phyloP scores from a whole-genome alignment of 1,140 invertebrate species.

The Holcopasites calliopsidis region DNA sequence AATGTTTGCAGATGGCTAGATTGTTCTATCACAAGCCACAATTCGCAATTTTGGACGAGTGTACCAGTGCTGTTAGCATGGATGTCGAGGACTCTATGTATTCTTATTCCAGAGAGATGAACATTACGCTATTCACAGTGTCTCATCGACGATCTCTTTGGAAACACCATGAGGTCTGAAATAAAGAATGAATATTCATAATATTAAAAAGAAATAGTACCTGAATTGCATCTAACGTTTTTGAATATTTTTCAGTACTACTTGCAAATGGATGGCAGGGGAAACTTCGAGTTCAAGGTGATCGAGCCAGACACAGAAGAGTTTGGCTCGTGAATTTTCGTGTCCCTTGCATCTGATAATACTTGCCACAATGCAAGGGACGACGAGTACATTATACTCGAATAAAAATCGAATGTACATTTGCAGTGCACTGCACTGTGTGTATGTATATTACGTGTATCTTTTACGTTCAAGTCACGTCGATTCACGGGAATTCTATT shows the following conservation, averaged over 20 bases:
- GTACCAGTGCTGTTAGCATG: conserved; percentile 98
- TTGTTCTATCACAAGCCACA: conserved; percentile 98
- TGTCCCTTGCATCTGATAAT: conserved; percentile 49
- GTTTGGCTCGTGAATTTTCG: conserved; percentile 91
- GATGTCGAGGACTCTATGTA: conserved; percentile 99
- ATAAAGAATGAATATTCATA: neutral
- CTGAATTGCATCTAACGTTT: neutral
- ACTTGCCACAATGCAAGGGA: conserved; percentile 45
- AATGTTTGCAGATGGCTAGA: conserved; percentile 90
- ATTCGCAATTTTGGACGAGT: conserved; percentile 99
- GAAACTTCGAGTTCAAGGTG: conserved; percentile 90
- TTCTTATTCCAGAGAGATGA: conserved; percentile 91
- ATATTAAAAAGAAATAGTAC: neutral
- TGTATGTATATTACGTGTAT: conserved; percentile 9
- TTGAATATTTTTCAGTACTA: conserved; percentile 84
- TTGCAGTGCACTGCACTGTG: conserved; percentile 1
- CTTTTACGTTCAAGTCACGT: conserved; percentile 1
- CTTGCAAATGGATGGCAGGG: conserved; percentile 96
- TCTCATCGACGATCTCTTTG: conserved; percentile 97
- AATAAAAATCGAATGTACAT: conserved; percentile 2
- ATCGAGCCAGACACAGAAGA: conserved; percentile 93
- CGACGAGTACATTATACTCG: conserved; percentile 2
- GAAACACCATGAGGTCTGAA: conserved; percentile 96
- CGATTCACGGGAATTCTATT: conserved; percentile 15
- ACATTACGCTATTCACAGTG: conserved; percentile 98